Evolutionary conservation across 2,888 invertebrate species (phyloP), one percentile per base, ranked within the genome.

Genomic region (Rapana venosa): DNA sequence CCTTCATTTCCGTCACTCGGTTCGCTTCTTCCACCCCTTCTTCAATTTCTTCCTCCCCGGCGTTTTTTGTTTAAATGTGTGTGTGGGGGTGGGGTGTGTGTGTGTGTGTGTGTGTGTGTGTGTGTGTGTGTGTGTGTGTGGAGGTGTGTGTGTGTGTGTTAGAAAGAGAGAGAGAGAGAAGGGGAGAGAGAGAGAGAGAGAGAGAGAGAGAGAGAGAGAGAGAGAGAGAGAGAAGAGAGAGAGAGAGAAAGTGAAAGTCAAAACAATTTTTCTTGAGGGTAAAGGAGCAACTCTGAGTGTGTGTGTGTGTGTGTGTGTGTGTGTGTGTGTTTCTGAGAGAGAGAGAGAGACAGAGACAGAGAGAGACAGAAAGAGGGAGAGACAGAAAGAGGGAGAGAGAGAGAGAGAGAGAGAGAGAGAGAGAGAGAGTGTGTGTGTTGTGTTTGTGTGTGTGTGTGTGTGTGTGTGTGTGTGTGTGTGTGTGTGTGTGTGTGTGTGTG

Each of bases 371-470:
- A n/a, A 56, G 86, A 56, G 58, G 35, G 58, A 86, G 86, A 56
- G 58, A 58, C 26, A 86, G 86, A 86, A n/a, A 30, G 58, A 86
- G 86, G n/a, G 58, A 58, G 86, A 86, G 86, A 58, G 58, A 13
- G 86, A 1, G 86, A 2, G 58, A 30, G 86, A 58, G 86, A 58
- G 58, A 20, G 85, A 47, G 56, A 56, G 58, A 30, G 70, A 70
- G 70, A 70, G 0, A 70, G 26, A 70, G 26, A 70, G 20, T 0
- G 26, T 22, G 0, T 22, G 22, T 70, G 70, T 17, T 70, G 22
- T 8, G 70, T 22, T 22, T 77, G 11, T 77, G 0, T 77, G 4
- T 77, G 0, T n/a, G n/a, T n/a, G n/a, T n/a, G n/a, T n/a, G n/a
- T n/a, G n/a, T n/a, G n/a, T n/a, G n/a, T n/a, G n/a, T n/a, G n/a